Evolutionary conservation across 2,113 vertebrate species (phyloP), one percentile per base, ranked within the genome.

Genomic region (Poicephalus meyeri): DNA sequence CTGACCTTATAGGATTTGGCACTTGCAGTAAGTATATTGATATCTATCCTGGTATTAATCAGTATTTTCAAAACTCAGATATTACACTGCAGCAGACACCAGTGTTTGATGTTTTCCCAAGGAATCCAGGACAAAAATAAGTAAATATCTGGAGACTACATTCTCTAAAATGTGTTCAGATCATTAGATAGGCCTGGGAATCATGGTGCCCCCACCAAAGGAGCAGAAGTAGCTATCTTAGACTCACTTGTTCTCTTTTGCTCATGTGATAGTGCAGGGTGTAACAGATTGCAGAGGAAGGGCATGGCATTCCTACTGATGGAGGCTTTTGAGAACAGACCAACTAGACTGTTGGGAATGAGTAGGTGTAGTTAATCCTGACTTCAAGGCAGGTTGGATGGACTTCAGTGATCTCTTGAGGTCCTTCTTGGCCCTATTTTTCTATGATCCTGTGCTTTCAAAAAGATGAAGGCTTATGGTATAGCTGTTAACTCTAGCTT

Each of bases 1-100:
- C 87, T 96, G 92, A 92, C 87, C 73, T 87, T 85, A 73, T 94
- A 96, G 88, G 77, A 95, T 87, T 96, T 96, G 96, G 95, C 91
- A 94, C 83, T 93, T 94, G 91, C 86, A 93, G 89, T 94, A 91
- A 89, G 65, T 93, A 77, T 94, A 88, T 72, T 65, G 65, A 47
- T 97, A 93, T 91, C 86, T 94, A 63, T 88, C 61, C 80, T 91
- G 91, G 55, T 73, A 89, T 82, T 96, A 96, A 96, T 94, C 87
- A 87, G 76, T 91, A 65, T 88, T 86, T 93, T 91, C 66, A 87
- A 80, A 95, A 88, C 52, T 74, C 70, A 49, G 55, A 56, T 92
- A 61, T 61, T 96, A 72, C 44, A 80, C 33, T 64, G 42, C 56
- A 70, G 71, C 66, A 88, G 76, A 74, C 49, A 87, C 46, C 76